Base-by-base conservation (phyloP, 2,888 invertebrate species). In the Drosophila quasianomalipes region DNA sequence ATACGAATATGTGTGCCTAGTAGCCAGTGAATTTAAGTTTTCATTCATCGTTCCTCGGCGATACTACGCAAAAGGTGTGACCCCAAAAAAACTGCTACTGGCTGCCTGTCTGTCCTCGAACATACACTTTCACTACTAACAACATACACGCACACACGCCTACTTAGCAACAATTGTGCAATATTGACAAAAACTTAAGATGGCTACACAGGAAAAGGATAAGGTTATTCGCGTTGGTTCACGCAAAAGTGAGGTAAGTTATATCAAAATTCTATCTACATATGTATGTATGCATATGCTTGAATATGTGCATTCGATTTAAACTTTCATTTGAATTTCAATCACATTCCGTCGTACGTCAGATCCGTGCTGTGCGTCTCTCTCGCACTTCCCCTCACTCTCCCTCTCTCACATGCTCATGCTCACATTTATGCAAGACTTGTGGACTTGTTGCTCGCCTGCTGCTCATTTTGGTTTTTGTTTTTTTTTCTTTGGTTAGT, bases 201-300 rank as follows among this genome's bases (percentile, higher is more conserved):
- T 87, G 90, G 83, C 86, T 10, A 62, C 72, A 26, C 82, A 90
- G 64, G 91, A 92, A 66, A 94, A 90, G 75, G 92, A 92, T 65
- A 94, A 94, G 92, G 94, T 95, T 85, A 96, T 97, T 81, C 95
- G 95, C 82, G 97, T 97, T 70, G 97, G 97, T 68, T 97, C 97
- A 55, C 95, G 97, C 84, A 97, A 97, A 94, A 97, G 97, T 92
- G 96, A 97, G 95, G 97, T 97, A 94, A 94, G 94, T 37, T 59
- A 9, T 16, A 59, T 94, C 57, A 54, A 30, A 55, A 41, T 47
- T 31, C 53, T 39, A 51, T 39, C 47, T 37, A n/a, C 47, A 16
- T 31, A 65, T 61, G 28, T 67, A 26, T 28, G 35, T 66, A 67
- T 74, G 31, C 16, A 26, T 16, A 16, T 72, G 52, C 62, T 60